Evolutionary conservation across 1,140 invertebrate genomes (phyloP).

Genomic region (Drosophila virilis): DNA sequence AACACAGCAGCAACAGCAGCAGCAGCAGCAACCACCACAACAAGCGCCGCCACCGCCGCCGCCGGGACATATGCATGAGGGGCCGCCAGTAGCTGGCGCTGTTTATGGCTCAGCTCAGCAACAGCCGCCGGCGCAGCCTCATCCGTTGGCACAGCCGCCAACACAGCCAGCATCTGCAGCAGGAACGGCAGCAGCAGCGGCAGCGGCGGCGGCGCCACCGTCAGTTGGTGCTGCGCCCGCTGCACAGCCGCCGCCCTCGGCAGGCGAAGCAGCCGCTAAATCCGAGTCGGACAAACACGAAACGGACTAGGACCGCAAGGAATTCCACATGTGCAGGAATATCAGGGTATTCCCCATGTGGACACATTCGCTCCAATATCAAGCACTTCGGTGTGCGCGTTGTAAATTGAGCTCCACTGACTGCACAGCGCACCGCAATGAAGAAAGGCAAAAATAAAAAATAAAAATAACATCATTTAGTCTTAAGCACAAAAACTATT

Average conservation of each 20-base stretch:
- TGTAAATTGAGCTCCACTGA: constrained; percentile 54
- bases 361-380: constrained; percentile 8
- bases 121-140: constrained; percentile 8
- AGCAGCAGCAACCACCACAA: constrained; percentile 3
- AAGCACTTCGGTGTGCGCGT: constrained; percentile 25
- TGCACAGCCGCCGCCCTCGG: constrained; percentile 9
- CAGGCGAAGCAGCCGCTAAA: constrained; percentile 35
- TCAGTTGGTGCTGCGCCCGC: constrained; percentile 2
- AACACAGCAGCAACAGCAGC: not conserved
- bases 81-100: not conserved
- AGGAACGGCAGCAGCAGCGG: not conserved
- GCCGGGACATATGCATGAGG: constrained; percentile 36
- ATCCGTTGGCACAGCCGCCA: not conserved
- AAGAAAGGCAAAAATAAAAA: not conserved
- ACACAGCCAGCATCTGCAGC: constrained; percentile 2
- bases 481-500: constrained; percentile 30
- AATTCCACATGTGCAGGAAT: not conserved
- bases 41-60: constrained; percentile 17
- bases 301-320: constrained; percentile 40
- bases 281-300: constrained; percentile 60
- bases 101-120: constrained; percentile 16
- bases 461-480: constrained; percentile 18
- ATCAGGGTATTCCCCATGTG: constrained; percentile 2
- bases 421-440: constrained; percentile 23
- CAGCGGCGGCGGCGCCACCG: constrained; percentile 12